Base-by-base conservation (phyloP, 1,140 invertebrate genomes). In the Centruroides vittatus region DNA sequence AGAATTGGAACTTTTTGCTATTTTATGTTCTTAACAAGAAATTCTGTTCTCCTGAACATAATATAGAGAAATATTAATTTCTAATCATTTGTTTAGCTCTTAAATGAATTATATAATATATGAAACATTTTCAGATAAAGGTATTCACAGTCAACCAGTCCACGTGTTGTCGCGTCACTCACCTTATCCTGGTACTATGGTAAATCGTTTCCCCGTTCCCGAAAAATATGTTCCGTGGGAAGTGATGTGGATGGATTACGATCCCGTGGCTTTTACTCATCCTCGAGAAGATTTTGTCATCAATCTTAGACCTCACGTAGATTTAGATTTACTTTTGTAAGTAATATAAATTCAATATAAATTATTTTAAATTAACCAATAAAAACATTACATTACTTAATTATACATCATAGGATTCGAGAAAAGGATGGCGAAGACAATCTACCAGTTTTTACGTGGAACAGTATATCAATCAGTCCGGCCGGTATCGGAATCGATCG, bases 221-320 rank as follows among this genome's bases (percentile, higher is more conserved):
- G 74, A 76, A 64, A 74, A 75, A 68, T 75, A 74, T 65, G 73
- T 76, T 3, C 72, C 72, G 35, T 76, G 74, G 75, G 71, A 75
- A 66, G 74, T 76, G 57, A 67, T 69, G 59, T 67, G 65, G 62
- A 62, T 58, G 11, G 64, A 70, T 7, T 76, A 76, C 66, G 74
- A 76, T 63, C 73, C 74, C 7, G 69, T 70, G 35, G 66, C 66
- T 3, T 75, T 71, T 58, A 73, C 71, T 11, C 61, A 65, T 53
- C 66, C 67, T 7, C 63, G 66, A 48, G 59, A 66, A 35, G 65
- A 69, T 23, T 76, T 74, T 55, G 58, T 63, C n/a, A 63, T 67
- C 46, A 60, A 67, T 35, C 59, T 72, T 9, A 64, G 62, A 10
- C 55, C 63, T 1, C 72, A 62, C 68, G 73, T 74, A n/a, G 74